Percentiles rank a stretch among this genome's conserved stretches.
Evolutionary conservation across 1,140 invertebrate species (phyloP).

Genomic region (Drosophila pectinifera): DNA sequence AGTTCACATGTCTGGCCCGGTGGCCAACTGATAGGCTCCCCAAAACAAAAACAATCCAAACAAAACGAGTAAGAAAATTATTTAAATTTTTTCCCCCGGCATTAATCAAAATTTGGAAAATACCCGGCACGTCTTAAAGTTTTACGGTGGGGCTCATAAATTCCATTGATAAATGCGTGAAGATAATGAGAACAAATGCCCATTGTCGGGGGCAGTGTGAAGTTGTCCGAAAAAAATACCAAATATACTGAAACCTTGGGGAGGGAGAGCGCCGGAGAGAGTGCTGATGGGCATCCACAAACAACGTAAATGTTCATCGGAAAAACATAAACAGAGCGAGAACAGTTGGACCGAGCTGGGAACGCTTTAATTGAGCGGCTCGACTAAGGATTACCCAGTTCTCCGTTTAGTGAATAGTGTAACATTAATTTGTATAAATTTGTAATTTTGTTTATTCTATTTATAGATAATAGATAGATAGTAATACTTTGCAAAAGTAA

Average conservation of each 20-base stretch:
- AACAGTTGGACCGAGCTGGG: slow-evolving; percentile 3
- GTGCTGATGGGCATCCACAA: slow-evolving; percentile 24
- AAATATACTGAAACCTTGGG: slow-evolving; percentile 8
- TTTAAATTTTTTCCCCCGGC: slow-evolving; percentile 38
- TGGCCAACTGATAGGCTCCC: slow-evolving; percentile 5
- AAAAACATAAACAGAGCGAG: slow-evolving; percentile 54
- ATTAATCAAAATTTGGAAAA: slow-evolving; percentile 59
- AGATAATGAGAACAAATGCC: slow-evolving; percentile 41
- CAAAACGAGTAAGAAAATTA: slow-evolving; percentile 35
- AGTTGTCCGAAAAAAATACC: slow-evolving; percentile 25
- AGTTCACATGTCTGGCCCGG: slow-evolving; percentile 33
- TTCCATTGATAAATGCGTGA: slow-evolving; percentile 43
- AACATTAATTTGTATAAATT: neutral
- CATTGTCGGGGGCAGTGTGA: slow-evolving; percentile 43
- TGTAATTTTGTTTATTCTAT: too few relatives aligned
- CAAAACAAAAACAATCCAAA: slow-evolving; percentile 4
- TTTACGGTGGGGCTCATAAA: slow-evolving; percentile 51
- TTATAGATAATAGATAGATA: too few relatives aligned
- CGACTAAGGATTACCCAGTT: neutral
- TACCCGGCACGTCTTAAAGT: slow-evolving; percentile 32
- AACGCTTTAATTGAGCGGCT: fast-evolving
- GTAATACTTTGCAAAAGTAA: too few relatives aligned
- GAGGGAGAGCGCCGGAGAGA: slow-evolving; percentile 13
- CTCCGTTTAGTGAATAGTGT: neutral
- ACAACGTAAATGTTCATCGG: slow-evolving; percentile 22